Evolutionary conservation across 2,888 invertebrate species (phyloP).

Genomic region (Teinopalpus imperialis): DNA sequence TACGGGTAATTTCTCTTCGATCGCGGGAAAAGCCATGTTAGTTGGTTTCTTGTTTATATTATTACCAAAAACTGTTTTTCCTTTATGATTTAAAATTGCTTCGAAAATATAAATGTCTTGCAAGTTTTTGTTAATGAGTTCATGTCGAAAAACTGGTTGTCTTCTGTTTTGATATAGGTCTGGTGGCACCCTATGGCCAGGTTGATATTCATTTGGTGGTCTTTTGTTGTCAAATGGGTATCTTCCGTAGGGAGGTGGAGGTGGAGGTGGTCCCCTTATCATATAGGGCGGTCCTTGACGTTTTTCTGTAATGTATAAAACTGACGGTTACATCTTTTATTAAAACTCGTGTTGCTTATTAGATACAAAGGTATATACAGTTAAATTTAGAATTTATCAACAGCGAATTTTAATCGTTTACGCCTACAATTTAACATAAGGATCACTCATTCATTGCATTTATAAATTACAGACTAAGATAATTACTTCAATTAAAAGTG

Average conservation of each 20-base stretch:
- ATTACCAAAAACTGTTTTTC: background rate
- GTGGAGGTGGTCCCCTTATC: constrained; percentile 17
- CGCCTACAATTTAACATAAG: too few relatives aligned
- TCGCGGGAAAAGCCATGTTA: too few relatives aligned
- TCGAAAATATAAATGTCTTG: background rate
- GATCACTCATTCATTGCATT: too few relatives aligned
- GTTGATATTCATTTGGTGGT: constrained; percentile 15
- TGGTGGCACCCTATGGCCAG: constrained; percentile 10
- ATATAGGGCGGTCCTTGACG: constrained; percentile 25
- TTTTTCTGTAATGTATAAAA: constrained; percentile 29
- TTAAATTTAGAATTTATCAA: too few relatives aligned
- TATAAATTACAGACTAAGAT: too few relatives aligned
- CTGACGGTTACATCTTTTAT: background rate
- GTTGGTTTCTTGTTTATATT: background rate
- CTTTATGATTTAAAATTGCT: background rate
- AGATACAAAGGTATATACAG: too few relatives aligned
- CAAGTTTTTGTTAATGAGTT: background rate
- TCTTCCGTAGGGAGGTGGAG: constrained; percentile 19
- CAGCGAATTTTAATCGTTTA: too few relatives aligned
- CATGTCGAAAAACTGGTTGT: constrained; percentile 6
- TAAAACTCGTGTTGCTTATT: too few relatives aligned
- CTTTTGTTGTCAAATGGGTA: constrained; percentile 20
- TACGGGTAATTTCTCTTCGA: too few relatives aligned
- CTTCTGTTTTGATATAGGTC: constrained; percentile 15
- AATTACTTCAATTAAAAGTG: too few relatives aligned